Evolutionary conservation across 2,888 invertebrate genomes (phyloP), one percentile per base, ranked within the genome.

Genomic region (Metacarcinus magister): DNA sequence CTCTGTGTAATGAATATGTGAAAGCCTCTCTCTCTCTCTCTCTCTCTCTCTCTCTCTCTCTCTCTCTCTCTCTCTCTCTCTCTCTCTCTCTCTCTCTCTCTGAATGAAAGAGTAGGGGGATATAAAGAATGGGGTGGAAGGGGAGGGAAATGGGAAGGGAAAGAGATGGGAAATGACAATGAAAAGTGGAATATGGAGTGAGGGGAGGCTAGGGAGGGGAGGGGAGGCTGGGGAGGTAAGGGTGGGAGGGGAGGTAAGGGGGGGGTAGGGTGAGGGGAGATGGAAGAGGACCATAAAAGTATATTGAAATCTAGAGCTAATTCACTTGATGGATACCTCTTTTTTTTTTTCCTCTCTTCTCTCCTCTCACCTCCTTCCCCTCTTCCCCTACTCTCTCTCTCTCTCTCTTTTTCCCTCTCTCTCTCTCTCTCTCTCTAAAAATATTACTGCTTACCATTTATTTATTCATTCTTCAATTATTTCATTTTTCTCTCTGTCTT

Each of bases 1-100:
- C 67, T 67, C 82, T 19, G 28, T 82, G 28, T 82, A 82, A 82
- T 82, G 82, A 82, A 82, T 82, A 67, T 67, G 67, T 67, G 67
- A 67, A 67, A 67, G 67, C 67, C 67, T 67, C 67, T 67, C 67
- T 67, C 67, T 67, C 67, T 67, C 67, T 67, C 67, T 67, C 67
- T 82, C 82, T 82, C 82, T 82, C 82, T 82, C 82, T 82, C 82
- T 82, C 82, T 82, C 82, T 82, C 82, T 82, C 82, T 82, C 82
- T 82, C 82, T 82, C 82, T 82, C 82, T 82, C 82, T 82, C 82
- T 82, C 82, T 32, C 32, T 32, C 82, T 67, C 67, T 67, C 67
- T 67, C 67, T 67, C 67, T 67, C 67, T 67, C 67, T 67, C 67
- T 67, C 67, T 67, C 67, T 67, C 67, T 67, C 67, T 67, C 67